Percentiles rank a stretch among this genome's conserved stretches.
phyloP scores from a whole-genome alignment of 2,113 vertebrate species.

The human (Homo sapiens) region GRCh38 chr12:20431501-20432000 shows the following conservation, averaged over 20 bases:
- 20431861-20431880: not conserved
- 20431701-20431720: not conserved
- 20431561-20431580: not conserved
- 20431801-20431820: not conserved
- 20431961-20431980: not conserved
- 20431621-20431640: not conserved
- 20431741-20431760: not conserved
- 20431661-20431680: not conserved
- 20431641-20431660: not conserved
- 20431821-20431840: not conserved
- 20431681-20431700: not conserved
- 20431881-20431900: not conserved
- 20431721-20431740: slow-evolving; percentile 19
- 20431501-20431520: not conserved
- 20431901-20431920: not conserved
- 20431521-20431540: not conserved
- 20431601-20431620: too few species aligned
- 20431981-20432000: not conserved
- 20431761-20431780: not conserved
- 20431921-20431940: not conserved
- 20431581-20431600: not conserved
- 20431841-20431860: not conserved
- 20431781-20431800: not conserved
- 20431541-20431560: not conserved
- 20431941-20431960: not conserved